Evolutionary conservation across 1,140 invertebrate species (phyloP), one percentile per base, ranked within the genome.

Genomic region (Leguminivora glycinivorella): DNA sequence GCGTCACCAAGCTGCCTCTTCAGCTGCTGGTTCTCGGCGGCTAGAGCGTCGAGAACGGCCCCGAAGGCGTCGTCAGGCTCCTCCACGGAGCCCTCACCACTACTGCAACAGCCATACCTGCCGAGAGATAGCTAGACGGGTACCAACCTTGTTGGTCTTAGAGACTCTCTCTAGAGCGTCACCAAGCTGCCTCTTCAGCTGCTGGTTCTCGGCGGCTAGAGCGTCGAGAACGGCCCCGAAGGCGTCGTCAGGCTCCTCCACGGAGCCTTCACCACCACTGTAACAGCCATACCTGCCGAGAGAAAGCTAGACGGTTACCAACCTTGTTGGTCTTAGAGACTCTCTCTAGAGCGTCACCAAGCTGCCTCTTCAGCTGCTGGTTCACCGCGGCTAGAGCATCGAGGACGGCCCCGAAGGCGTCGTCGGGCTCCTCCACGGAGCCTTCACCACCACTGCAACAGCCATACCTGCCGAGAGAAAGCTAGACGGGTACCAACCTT

Each of bases 321-420:
- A 96, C 96, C 93, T 97, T 97, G 85, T 96, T 95, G 66, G 97
- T 95, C 88, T 96, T 97, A n/a, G 95, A 94, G 63, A 98, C 96
- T 83, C 97, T 96, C 73, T 95, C 95, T 81, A 95, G 95, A 73
- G 95, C 97, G 56, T 95, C 93, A 66, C 96, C 95, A 0, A 98
- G 88, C 87, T 98, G 96, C 22, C 95, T 88, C 90, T 97, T 96
- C 68, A 98, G 93, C 69, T 94, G 93, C 79, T 94, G 95, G 83
- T 98, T 98, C 93, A 98, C 97, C 71, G 96, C 94, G 29, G 96
- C 95, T 1, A 98, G 89, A 60, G 97, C 94, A 79, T 98, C 96
- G 4, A 98, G 93, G 90, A 97, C 96, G 78, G 97, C 95, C 0
- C 95, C 93, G 72, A 95, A 93, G 1, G 94, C 94, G 90, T 94